These are phyloP conservation scores for Daboia siamensis DNA, from an alignment of 2,113 vertebrate genomes.

Conservation along the genomic window DNA sequence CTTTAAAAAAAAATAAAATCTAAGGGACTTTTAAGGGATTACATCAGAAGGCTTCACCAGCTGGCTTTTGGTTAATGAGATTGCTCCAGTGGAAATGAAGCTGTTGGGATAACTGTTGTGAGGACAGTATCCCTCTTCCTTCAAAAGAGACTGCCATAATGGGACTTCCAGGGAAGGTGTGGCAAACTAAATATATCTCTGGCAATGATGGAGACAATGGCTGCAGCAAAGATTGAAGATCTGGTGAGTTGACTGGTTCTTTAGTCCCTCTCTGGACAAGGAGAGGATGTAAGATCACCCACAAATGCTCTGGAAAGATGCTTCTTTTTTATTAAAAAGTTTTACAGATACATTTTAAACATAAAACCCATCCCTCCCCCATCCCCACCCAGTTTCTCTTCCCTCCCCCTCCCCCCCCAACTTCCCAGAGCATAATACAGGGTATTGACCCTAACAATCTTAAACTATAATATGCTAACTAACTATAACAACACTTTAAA, in stretches of 20 bases:
- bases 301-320: background rate
- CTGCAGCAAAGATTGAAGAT: background rate
- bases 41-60: background rate
- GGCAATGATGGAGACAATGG: background rate
- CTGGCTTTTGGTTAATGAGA: background rate
- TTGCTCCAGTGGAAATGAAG: background rate
- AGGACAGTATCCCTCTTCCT: background rate
- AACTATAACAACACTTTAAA: no score
- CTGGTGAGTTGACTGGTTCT: background rate
- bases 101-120: background rate
- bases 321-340: background rate
- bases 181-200: background rate
- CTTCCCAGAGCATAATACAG: no score
- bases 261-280: background rate
- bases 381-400: no score
- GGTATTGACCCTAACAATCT: no score
- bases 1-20: background rate
- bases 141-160: background rate
- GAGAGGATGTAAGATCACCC: background rate
- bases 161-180: background rate
- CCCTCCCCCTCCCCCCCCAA: no score
- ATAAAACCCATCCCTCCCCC: no score
- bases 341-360: no score
- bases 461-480: no score
- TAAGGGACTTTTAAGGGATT: background rate